Conservation (phyloP, 2,797 vertebrate genomes). For the Sandelia bainsii region DNA sequence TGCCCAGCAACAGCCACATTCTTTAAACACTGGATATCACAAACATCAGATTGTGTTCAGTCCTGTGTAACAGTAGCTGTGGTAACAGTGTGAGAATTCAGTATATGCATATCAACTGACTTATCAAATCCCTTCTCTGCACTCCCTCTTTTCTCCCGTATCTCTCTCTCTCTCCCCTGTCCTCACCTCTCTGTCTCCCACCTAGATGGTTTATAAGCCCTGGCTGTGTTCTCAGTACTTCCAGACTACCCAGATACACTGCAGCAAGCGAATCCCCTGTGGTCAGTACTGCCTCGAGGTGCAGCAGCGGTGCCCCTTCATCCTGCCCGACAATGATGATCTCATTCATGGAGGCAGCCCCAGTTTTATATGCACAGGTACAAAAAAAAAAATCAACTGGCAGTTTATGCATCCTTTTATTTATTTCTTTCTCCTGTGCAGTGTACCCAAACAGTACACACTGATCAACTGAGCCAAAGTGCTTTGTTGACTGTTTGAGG, state of each 20-base stretch:
- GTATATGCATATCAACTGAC: conserved; percentile 46
- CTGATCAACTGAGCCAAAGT: background rate
- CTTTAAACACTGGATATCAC: conserved; percentile 58
- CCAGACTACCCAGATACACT: conserved; percentile 97
- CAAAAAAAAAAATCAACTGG: background rate
- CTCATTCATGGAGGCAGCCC: conserved; percentile 98
- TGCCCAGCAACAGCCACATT: conserved; percentile 52
- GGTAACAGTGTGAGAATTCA: conserved; percentile 8
- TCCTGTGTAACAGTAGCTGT: conserved; percentile 46
- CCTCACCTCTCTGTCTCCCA: conserved; percentile 62
- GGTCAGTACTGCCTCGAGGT: conserved; percentile 99
- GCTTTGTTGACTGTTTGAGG: conserved; percentile 8
- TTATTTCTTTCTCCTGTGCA: background rate
- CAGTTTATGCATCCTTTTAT: background rate
- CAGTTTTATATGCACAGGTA: conserved; percentile 99
- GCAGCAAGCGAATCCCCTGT: conserved; percentile 98
- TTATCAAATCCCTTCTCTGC: conserved; percentile 58
- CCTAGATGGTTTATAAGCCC: conserved; percentile 98
- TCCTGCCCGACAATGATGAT: conserved; percentile 98
- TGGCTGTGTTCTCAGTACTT: conserved; percentile 99
- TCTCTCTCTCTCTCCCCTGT: conserved; percentile 4
- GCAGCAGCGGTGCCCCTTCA: conserved; percentile 98
- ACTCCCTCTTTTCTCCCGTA: background rate
- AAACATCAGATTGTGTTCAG: conserved; percentile 54
- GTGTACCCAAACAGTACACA: background rate